Base-by-base conservation (phyloP, 2,888 invertebrate genomes). In the Schizotus pectinicornis region DNA sequence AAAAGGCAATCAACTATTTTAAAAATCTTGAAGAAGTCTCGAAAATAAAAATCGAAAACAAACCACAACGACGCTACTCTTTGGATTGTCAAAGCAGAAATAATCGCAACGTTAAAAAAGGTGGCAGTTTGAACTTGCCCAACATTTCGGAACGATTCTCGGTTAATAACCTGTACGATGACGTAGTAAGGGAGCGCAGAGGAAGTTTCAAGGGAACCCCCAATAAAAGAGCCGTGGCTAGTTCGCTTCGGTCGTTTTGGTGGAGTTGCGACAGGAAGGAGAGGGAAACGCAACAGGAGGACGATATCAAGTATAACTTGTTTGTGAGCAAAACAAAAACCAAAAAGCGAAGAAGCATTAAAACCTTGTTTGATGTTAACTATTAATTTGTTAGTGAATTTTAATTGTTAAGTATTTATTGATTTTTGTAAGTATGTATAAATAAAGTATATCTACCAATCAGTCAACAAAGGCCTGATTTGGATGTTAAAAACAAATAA, bases 161-260 rank as follows among this genome's bases (percentile, higher is more conserved):
- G 2, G 38, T 70, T n/a, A 56, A 48, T 22, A 68, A 68, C 55
- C 56, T 71, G 7, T 71, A 71, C 38, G 47, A 62, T 31, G 71
- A 71, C 38, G 64, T 70, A 7, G 56, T 68, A 32, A 64, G 66
- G 9, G 61, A 55, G 14, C 59, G 43, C 8, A 61, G 39, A 7
- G 59, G 65, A 8, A 67, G 61, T 56, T 70, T 71, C 36, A 68
- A 59, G 41, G 71, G 71, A n/a, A 58, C 63, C 1, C 67, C 68
- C 1, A 70, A 71, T 56, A 55, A 54, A 47, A 60, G 55, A 6
- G 70, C 67, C 13, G 52, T 70, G 5, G 65, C 62, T 1, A 61
- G 67, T 37, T 64, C 70, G 1, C 45, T 70, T 8, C 64, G 67
- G 0, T 70, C 70, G 5, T 57, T 65, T 47, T 48, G 60, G 6